Evolutionary conservation across 2,113 vertebrate genomes (phyloP), one percentile per base, ranked within the genome.

Genomic region (Bungarus multicinctus): DNA sequence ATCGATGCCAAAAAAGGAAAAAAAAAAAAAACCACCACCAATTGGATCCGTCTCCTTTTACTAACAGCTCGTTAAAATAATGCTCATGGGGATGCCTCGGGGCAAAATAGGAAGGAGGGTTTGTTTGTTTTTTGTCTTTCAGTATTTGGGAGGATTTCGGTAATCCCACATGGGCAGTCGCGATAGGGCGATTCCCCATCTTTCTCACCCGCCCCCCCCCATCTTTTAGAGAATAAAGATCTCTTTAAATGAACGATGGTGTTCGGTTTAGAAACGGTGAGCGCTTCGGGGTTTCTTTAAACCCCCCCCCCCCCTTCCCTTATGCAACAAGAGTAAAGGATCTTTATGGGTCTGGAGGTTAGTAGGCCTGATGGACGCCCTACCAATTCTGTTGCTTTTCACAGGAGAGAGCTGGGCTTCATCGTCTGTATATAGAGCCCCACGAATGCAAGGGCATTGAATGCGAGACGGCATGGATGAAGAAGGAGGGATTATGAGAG

Each of bases 251-350:
- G 20, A 39, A 39, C 1, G 6, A 6, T 8, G 34, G 14, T 5
- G 16, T 20, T 81, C 20, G 34, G 3, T 8, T 39, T 39, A 22
- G n/a, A 81, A 43, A 81, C 34, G 18, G 0, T 16, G 74, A 22
- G 16, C 34, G 7, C 7, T 43, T 81, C 5, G 23, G 23, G 8
- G 2, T 2, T 25, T 1, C 20, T 0, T n/a, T n/a, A n/a, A n/a
- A n/a, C n/a, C n/a, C n/a, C n/a, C 2, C 2, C 25, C 25, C 23
- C 23, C 5, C 3, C 6, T 9, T 25, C 8, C 16, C 34, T 81
- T 81, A 43, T 8, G 74, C 74, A 81, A 81, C 34, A 22, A 39
- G 34, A 18, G 34, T 8, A 47, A 47, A 39, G 69, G 69, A 20
- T 39, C 64, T n/a, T 69, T 69, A 22, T 1, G 34, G 18, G 6